Evolutionary conservation across 2,888 invertebrate species (phyloP).

Genomic region (Synergus gifuensis): DNA sequence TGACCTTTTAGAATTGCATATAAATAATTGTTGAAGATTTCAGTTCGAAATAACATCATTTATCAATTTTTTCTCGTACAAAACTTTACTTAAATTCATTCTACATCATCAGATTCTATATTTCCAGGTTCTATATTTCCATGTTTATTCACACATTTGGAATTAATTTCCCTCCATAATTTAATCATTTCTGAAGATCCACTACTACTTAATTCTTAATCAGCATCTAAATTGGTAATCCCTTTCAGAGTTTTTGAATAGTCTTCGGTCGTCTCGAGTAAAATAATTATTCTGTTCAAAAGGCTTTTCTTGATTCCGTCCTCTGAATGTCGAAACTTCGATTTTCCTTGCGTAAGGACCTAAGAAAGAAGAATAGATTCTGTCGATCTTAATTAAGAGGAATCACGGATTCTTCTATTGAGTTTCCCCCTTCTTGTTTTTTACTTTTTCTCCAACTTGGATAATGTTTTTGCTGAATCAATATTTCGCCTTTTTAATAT

Average conservation of each 20-base stretch:
- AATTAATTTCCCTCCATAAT: neutral
- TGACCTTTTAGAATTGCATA: no score
- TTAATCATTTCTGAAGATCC: neutral
- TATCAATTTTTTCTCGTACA: no score
- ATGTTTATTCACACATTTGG: neutral
- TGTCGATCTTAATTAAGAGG: conserved; percentile 37
- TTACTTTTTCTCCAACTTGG: neutral
- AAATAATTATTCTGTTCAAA: conserved; percentile 28
- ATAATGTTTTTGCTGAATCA: neutral
- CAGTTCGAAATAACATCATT: no score
- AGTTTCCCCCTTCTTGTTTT: neutral
- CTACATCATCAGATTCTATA: no score
- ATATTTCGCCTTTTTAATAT: neutral
- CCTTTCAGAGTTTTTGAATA: neutral
- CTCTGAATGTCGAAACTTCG: conserved; percentile 11
- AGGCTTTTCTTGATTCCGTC: conserved; percentile 25
- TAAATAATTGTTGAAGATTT: no score
- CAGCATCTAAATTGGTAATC: neutral
- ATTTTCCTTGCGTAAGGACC: conserved; percentile 1
- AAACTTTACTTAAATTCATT: no score
- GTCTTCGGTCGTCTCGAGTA: neutral
- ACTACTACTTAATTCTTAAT: neutral
- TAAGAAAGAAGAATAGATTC: conserved; percentile 36
- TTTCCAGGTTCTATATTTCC: no score
- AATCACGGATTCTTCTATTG: conserved; percentile 8